phyloP scores from a whole-genome alignment of 2,113 vertebrate species.

The Carassius gibelio region DNA sequence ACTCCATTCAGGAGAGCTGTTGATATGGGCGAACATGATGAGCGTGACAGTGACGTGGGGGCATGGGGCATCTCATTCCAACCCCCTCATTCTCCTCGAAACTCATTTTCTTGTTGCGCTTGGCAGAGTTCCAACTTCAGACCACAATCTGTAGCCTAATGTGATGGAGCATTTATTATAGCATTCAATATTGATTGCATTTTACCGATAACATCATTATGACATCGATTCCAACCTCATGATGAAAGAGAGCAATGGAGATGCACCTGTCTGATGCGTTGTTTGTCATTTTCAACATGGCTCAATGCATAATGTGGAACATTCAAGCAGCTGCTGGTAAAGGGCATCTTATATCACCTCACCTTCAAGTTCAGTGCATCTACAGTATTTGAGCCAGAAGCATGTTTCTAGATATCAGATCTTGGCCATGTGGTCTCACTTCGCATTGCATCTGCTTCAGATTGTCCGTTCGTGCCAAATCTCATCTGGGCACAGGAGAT shows the following conservation, averaged over 20 bases:
- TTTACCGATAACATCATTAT: not conserved
- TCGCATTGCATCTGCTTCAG: conserved; percentile 40
- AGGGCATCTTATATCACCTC: conserved; percentile 31
- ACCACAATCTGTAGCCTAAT: conserved; percentile 16
- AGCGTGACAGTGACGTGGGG: conserved; percentile 37
- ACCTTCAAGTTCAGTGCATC: not conserved
- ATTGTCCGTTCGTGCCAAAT: conserved; percentile 33
- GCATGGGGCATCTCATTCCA: not conserved
- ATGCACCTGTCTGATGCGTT: conserved; percentile 19
- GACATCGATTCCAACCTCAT: not conserved
- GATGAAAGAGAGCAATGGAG: conserved; percentile 31
- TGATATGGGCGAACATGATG: conserved; percentile 51
- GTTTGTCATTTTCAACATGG: conserved; percentile 25
- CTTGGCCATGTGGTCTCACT: conserved; percentile 43
- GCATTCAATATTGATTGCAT: not conserved
- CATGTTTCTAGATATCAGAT: conserved; percentile 16
- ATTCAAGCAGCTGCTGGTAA: conserved; percentile 30
- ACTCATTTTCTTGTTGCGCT: conserved; percentile 25
- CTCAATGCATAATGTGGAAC: not conserved
- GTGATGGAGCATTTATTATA: conserved; percentile 16
- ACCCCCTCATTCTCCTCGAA: conserved; percentile 3
- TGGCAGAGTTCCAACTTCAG: not conserved
- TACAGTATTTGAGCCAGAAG: not conserved
- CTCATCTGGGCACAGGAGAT: conserved; percentile 31
- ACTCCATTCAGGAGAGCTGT: conserved; percentile 16